These are phyloP conservation scores for Aplodontia rufa DNA, from an alignment of 2,113 vertebrate genomes.

Conservation along the genomic window DNA sequence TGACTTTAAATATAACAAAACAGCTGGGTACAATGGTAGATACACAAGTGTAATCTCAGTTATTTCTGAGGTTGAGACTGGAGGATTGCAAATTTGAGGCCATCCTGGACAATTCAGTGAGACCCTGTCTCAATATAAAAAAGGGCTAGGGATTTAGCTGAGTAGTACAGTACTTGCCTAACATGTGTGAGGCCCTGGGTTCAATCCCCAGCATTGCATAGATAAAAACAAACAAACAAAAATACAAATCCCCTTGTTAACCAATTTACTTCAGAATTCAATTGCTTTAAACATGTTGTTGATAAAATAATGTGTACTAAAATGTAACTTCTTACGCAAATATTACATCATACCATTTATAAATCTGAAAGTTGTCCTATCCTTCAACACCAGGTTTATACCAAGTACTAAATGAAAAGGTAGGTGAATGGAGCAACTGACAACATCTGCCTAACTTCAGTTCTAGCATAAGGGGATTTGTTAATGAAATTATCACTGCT, in stretches of 20 bases:
- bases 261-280: constrained; percentile 24
- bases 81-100: not conserved
- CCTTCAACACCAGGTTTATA: constrained; percentile 11
- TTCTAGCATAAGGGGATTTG: constrained; percentile 29
- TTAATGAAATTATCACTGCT: constrained; percentile 58
- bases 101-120: too few species aligned
- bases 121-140: not conserved
- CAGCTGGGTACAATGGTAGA: not conserved
- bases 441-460: constrained; percentile 11
- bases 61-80: not conserved
- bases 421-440: constrained; percentile 46
- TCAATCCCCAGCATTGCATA: not conserved
- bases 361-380: constrained; percentile 12
- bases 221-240: not conserved
- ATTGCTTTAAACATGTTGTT: not conserved
- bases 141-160: not conserved
- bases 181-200: not conserved
- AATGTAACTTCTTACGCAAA: constrained; percentile 21
- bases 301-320: not conserved
- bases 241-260: not conserved
- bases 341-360: not conserved
- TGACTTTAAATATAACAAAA: not conserved
- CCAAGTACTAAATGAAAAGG: constrained; percentile 27
- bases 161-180: not conserved
- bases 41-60: too few species aligned